These are phyloP conservation scores for Lathronympha strigana DNA, from an alignment of 2,888 invertebrate species.

Conservation along the genomic window DNA sequence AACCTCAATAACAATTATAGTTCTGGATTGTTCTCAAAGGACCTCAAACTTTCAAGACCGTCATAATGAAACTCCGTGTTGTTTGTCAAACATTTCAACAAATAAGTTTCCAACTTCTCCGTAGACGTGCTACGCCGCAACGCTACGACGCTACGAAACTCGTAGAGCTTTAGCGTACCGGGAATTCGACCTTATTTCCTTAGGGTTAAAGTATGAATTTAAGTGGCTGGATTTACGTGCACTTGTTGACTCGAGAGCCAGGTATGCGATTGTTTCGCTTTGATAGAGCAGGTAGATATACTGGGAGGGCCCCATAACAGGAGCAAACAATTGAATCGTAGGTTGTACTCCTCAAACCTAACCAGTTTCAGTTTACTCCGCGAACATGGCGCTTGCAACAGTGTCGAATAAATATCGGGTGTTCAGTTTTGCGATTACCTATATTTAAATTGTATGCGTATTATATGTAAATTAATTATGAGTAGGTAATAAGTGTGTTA, in stretches of 20 bases:
- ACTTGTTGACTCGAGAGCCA: constrained; percentile 2
- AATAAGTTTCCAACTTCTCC: constrained; percentile 24
- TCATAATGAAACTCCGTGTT: constrained; percentile 23
- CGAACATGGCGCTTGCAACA: no score
- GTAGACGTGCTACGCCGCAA: constrained; percentile 23
- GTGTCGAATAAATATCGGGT: no score
- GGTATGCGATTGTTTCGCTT: constrained; percentile 12
- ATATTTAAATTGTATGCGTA: no score
- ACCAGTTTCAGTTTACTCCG: no score
- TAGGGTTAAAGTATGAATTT: background rate
- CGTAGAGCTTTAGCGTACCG: background rate
- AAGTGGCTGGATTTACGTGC: background rate
- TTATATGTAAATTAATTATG: no score
- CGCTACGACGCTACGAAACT: constrained; percentile 10
- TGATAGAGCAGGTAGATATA: constrained; percentile 12
- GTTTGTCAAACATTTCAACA: constrained; percentile 30
- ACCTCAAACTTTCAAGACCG: constrained; percentile 9
- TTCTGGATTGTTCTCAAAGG: background rate
- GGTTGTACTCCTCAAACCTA: no score
- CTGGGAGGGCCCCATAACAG: no score
- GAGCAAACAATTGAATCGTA: no score
- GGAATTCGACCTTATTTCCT: background rate
- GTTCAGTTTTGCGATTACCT: no score
- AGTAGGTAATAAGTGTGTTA: no score
- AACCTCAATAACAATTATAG: constrained; percentile 7